Base-by-base conservation (phyloP, 2,113 vertebrate genomes). In the Hydrochoerus hydrochaeris region DNA sequence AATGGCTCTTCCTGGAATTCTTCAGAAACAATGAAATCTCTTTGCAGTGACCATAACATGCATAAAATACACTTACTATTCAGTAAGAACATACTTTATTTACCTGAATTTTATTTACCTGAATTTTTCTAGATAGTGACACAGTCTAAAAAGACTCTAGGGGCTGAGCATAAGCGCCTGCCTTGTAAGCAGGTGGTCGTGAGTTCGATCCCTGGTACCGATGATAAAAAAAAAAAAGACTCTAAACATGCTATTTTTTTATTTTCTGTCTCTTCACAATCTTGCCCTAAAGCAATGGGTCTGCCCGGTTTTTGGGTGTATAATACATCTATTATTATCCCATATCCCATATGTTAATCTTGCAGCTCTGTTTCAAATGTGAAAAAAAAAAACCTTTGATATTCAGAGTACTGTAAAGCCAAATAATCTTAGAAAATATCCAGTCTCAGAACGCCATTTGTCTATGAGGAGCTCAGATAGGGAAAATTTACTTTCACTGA, bases 81-180 rank as follows among this genome's bases (percentile, higher is more conserved):
- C 65, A 73, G 5, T 5, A 26, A 16, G 9, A 60, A 92, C 65
- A 67, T 90, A 89, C 96, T 91, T 93, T 94, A 85, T 89, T 88
- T 69, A 52, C 83, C 94, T 93, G n/a, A n/a, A n/a, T 46, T 91
- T 93, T 94, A 85, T 89, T 88, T 69, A 52, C 81, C 94, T 93
- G 38, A 11, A 49, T 93, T 86, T 97, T 94, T 91, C 60, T 58
- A 95, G 85, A 83, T 69, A 96, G 28, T 54, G 32, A 95, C 60
- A 13, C 3, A 63, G 35, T 85, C 17, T 81, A 41, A 26, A 63
- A 84, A 86, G 20, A 16, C 77, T 85, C 32, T 82, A 96, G n/a
- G n/a, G n/a, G n/a, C n/a, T n/a, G n/a, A n/a, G n/a, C n/a, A n/a
- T n/a, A n/a, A n/a, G n/a, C n/a, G n/a, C n/a, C n/a, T n/a, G n/a